A percentile compares a stretch with the other conserved stretches of the same genome.
These are phyloP conservation scores for Drosophila merina DNA, from an alignment of 2,888 invertebrate species.

Conservation along the genomic window DNA sequence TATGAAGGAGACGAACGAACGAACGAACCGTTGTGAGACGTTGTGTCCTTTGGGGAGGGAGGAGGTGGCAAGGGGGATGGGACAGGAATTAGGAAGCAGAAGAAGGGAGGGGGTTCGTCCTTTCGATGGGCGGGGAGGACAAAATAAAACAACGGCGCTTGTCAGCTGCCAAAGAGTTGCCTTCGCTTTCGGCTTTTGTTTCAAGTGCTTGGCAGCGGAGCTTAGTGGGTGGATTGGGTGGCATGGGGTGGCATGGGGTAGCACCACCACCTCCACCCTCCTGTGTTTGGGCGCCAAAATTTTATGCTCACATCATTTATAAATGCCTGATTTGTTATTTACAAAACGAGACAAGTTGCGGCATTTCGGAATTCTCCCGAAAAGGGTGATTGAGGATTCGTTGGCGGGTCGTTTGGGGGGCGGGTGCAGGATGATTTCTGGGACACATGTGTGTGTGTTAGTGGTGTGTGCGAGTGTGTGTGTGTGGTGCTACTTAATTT, in stretches of 20 bases:
- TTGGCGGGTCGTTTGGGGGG: background rate
- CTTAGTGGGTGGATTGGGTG: conserved; percentile 24
- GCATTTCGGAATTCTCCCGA: conserved; percentile 64
- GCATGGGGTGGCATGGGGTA: background rate
- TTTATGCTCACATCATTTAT: conserved; percentile 83
- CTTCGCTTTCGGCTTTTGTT: conserved; percentile 63
- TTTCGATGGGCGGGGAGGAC: conserved; percentile 25
- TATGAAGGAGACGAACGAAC: conserved; percentile 58
- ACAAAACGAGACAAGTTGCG: conserved; percentile 81
- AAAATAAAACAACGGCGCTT: conserved; percentile 45
- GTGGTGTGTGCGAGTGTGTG: conserved; percentile 24
- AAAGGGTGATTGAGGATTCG: conserved; percentile 35
- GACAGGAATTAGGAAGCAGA: background rate
- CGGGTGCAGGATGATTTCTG: conserved; percentile 2
- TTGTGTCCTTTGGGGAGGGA: conserved; percentile 22
- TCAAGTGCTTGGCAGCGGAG: conserved; percentile 57
- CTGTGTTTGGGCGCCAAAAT: conserved; percentile 60
- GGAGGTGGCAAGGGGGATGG: background rate
- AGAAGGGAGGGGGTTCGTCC: background rate
- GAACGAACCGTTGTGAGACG: conserved; percentile 18
- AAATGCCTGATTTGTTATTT: conserved; percentile 83
- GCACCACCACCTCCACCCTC: background rate
- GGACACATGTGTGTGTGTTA: conserved; percentile 10
- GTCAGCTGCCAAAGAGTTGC: conserved; percentile 54
- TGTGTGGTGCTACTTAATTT: conserved; percentile 67